A percentile compares a stretch with the other conserved stretches of the same genome.
Conservation (phyloP, 2,113 vertebrate genomes). For the Rhadina sibilatrix region DNA sequence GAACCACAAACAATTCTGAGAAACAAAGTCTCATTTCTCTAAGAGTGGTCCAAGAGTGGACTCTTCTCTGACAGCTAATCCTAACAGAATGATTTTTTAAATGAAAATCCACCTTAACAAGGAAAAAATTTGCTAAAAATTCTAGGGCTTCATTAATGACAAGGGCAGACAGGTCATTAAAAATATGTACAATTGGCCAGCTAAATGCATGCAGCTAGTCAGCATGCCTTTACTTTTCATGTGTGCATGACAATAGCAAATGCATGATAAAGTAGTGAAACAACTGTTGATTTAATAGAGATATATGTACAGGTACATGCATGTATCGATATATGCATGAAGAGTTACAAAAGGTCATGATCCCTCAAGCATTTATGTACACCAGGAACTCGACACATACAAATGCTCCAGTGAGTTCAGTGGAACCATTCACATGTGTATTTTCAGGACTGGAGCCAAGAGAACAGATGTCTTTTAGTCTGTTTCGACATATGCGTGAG, state of each 20-base stretch:
- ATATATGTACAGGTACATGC: not conserved
- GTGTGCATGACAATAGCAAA: not conserved
- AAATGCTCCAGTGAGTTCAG: not conserved
- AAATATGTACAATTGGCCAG: not conserved
- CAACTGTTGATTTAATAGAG: not conserved
- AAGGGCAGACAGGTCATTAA: not conserved
- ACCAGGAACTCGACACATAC: not conserved
- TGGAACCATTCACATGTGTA: not conserved
- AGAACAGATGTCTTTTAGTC: slow-evolving; percentile 34
- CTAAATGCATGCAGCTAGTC: not conserved
- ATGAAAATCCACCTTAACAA: not conserved
- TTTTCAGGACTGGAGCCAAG: slow-evolving; percentile 13
- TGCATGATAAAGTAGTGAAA: not conserved
- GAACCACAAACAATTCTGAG: not conserved
- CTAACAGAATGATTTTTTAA: not conserved
- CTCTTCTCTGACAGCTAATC: not conserved
- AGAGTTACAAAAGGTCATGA: not conserved
- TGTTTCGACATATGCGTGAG: slow-evolving; percentile 16
- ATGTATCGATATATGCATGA: not conserved
- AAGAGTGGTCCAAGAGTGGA: not conserved
- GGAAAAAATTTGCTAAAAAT: not conserved
- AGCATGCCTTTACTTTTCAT: not conserved
- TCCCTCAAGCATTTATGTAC: not conserved
- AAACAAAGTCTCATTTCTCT: not conserved
- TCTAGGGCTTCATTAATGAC: not conserved